Conservation (phyloP, 2,797 vertebrate species). For the Chloroceryle amazona region DNA sequence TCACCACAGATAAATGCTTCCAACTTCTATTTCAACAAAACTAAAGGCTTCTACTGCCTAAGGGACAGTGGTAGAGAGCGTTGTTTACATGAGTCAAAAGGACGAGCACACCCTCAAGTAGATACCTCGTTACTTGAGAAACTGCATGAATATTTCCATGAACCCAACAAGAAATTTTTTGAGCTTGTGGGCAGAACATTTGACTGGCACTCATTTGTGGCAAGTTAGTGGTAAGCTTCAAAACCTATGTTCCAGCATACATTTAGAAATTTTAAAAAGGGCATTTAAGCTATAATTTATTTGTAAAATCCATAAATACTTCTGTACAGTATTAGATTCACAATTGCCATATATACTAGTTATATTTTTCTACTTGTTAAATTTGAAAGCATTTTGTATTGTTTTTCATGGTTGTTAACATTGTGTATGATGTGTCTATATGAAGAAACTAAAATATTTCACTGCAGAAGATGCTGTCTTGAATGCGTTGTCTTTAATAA, state of each 20-base stretch:
- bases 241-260: slow-evolving; percentile 50
- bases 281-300: slow-evolving; percentile 86
- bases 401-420: slow-evolving; percentile 86
- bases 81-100: slow-evolving; percentile 96
- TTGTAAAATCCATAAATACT: slow-evolving; percentile 84
- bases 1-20: slow-evolving; percentile 91
- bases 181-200: slow-evolving; percentile 94
- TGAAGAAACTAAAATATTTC: slow-evolving; percentile 81
- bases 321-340: slow-evolving; percentile 86
- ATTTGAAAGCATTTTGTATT: slow-evolving; percentile 84
- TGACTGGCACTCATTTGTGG: slow-evolving; percentile 88
- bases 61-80: slow-evolving; percentile 90
- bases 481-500: slow-evolving; percentile 67
- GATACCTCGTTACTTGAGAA: slow-evolving; percentile 88
- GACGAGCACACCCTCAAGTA: slow-evolving; percentile 91
- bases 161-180: slow-evolving; percentile 95
- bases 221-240: slow-evolving; percentile 26
- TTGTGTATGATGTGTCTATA: slow-evolving; percentile 82
- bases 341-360: slow-evolving; percentile 85
- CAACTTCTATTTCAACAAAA: slow-evolving; percentile 98
- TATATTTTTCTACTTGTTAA: slow-evolving; percentile 94
- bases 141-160: slow-evolving; percentile 91
- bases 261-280: slow-evolving; percentile 67
- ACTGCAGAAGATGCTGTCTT: slow-evolving; percentile 66
- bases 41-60: slow-evolving; percentile 97